A percentile compares a stretch with the other conserved stretches of the same genome.
Conservation (phyloP, 1,140 invertebrate genomes). For the Drosophila pachea region DNA sequence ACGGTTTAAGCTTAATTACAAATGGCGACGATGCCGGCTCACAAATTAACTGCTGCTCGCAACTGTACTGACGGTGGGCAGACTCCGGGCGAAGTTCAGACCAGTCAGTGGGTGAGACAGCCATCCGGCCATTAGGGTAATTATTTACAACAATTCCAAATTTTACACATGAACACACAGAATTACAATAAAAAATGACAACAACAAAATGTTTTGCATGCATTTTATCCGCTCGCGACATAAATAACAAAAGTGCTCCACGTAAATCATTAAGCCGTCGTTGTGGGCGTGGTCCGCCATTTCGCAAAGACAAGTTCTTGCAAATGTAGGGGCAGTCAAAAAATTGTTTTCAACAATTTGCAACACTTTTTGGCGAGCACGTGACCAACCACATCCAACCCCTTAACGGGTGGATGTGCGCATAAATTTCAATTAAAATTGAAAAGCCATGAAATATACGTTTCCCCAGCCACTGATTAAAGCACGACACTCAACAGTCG, state of each 20-base stretch:
- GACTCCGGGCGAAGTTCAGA: too few relatives aligned
- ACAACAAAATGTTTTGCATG: conserved; percentile 66
- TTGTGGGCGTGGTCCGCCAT: conserved; percentile 8
- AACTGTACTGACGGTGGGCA: conserved; percentile 24
- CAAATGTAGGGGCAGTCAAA: conserved; percentile 35
- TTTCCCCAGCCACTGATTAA: neutral
- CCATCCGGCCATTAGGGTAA: conserved; percentile 63
- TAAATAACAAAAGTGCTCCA: conserved; percentile 65
- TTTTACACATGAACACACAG: conserved; percentile 70
- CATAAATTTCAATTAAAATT: conserved; percentile 78
- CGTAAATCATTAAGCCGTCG: conserved; percentile 57
- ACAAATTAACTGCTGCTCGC: conserved; percentile 60
- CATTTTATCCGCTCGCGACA: conserved; percentile 53
- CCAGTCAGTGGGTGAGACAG: neutral
- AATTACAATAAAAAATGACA: conserved; percentile 60
- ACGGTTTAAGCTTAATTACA: conserved; percentile 76
- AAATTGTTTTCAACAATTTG: conserved; percentile 66
- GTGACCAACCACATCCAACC: conserved; percentile 47
- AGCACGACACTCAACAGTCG: neutral
- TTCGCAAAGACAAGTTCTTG: too few relatives aligned
- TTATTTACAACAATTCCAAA: conserved; percentile 76
- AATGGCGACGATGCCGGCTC: conserved; percentile 62
- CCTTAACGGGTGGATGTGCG: conserved; percentile 42
- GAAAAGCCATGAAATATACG: conserved; percentile 74
- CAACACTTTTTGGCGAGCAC: conserved; percentile 70